These are phyloP conservation scores for Harpalus rubripes DNA, from an alignment of 2,888 invertebrate genomes.

Conservation along the genomic window DNA sequence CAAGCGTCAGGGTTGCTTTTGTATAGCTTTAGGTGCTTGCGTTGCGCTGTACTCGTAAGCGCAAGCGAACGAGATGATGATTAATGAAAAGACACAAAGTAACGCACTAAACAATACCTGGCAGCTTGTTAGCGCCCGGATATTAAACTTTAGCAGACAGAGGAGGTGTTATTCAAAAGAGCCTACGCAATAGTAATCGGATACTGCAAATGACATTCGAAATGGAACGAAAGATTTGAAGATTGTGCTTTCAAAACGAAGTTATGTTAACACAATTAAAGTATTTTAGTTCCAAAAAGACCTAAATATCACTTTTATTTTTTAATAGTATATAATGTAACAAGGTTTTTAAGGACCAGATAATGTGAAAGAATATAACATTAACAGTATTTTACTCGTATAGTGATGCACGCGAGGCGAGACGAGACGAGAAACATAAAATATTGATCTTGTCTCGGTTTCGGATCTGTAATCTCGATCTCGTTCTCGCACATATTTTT, in stretches of 20 bases:
- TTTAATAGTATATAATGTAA: no score
- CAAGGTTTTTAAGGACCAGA: no score
- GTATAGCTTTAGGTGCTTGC: background rate
- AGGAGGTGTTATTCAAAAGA: slow-evolving; percentile 11
- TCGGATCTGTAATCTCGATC: no score
- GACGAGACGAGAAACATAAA: no score
- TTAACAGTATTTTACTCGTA: no score
- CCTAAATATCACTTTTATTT: no score
- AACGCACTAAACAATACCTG: slow-evolving; percentile 62
- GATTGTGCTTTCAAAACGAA: background rate
- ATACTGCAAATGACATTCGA: slow-evolving; percentile 5
- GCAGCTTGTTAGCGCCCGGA: slow-evolving; percentile 65
- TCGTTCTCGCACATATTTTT: no score
- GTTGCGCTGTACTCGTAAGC: background rate
- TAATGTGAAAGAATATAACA: no score
- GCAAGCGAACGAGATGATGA: slow-evolving; percentile 60
- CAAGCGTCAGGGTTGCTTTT: slow-evolving; percentile 27
- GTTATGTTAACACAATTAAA: no score
- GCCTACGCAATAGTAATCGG: slow-evolving; percentile 55
- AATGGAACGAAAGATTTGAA: background rate
- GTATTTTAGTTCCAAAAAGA: no score
- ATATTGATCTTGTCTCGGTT: no score
- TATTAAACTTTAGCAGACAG: slow-evolving; percentile 59
- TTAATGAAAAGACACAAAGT: slow-evolving; percentile 65
- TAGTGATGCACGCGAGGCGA: no score